Base-by-base conservation (phyloP, 2,113 vertebrate species). In the Cottus gobio region DNA sequence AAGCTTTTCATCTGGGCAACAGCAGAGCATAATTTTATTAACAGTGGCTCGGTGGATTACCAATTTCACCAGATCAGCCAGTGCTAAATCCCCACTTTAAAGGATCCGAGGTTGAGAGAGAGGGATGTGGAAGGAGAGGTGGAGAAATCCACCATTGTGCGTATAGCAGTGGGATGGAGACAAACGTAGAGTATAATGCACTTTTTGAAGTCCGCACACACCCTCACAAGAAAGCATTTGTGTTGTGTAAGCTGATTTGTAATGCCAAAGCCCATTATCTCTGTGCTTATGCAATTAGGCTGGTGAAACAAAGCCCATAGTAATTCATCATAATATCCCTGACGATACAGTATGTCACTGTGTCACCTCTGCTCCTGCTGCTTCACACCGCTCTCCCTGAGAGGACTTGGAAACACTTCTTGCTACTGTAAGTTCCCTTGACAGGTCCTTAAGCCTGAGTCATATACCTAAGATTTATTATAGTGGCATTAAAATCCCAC, bases 261-360 rank as follows among this genome's bases (percentile, higher is more conserved):
- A 72, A 75, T 64, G 58, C 54, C 74, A 76, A 84, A 86, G 57
- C 80, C 78, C 85, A 85, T 90, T 91, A 92, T 93, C 86, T 79
- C 56, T 78, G 62, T 74, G 71, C 80, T 88, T 78, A 79, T 87
- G 85, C 61, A 91, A 90, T 93, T 93, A 90, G 48, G 73, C 86
- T 80, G 72, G 52, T 75, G 86, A 93, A 91, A 93, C 86, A 90
- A 92, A 91, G 90, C 85, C 78, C 50, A 3, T 7, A 60, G 87
- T 93, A 93, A 93, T 94, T 91, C 83, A 93, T 93, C 87, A 89
- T 86, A 90, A 88, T 89, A 88, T 89, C 86, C 87, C 80, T 73
- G 88, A 87, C 30, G 42, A 80, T 85, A 83, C 89, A 82, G 71
- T 84, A 68, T 90, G 86, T 80, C 90, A 87, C 62, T 68, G 39